Evolutionary conservation across 2,797 vertebrate species (phyloP), one percentile per base, ranked within the genome.

Genomic region (Allobates femoralis): DNA sequence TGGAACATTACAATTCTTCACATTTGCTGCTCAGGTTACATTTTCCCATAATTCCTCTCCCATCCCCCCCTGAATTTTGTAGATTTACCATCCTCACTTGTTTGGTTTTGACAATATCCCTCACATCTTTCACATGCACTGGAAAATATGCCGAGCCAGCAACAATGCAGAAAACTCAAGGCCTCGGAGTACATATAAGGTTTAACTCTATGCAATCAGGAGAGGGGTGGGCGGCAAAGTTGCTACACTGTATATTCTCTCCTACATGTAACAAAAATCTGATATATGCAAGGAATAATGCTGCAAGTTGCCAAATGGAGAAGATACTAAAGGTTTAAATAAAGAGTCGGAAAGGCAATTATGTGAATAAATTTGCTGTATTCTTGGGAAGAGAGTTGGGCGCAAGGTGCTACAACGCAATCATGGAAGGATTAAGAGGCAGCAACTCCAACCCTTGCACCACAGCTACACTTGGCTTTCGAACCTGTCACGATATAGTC

Each of bases 71-170:
- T 37, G 66, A 34, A 81, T 15, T 56, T 71, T 56, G 64, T 67
- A 71, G 80, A 82, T 82, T 82, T 69, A 82, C 69, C 67, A 71
- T 82, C 46, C 26, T 10, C 64, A 37, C 50, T 82, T 55, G 26
- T 3, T 26, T 5, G 66, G 64, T 10, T 67, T 34, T 53, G 46
- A 67, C 64, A 67, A 53, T 69, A 32, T 55, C 26, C 28, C 79
- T 82, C 64, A n/a, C 80, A 82, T 66, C 80, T 81, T 81, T 81
- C 41, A 50, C 50, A 12, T 19, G 41, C 60, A 50, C 19, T 5
- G 21, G 11, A n/a, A 67, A 71, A 81, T 71, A 30, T 71, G 80
- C 80, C 0, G 41, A 82, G 50, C 51, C 66, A 71, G 66, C 80
- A 82, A 67, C 1, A 37, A 69, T 30, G 11, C 80, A n/a, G 21